These are phyloP conservation scores for Tonatia bakeri DNA, from an alignment of 2,113 vertebrate species.

Conservation along the genomic window DNA sequence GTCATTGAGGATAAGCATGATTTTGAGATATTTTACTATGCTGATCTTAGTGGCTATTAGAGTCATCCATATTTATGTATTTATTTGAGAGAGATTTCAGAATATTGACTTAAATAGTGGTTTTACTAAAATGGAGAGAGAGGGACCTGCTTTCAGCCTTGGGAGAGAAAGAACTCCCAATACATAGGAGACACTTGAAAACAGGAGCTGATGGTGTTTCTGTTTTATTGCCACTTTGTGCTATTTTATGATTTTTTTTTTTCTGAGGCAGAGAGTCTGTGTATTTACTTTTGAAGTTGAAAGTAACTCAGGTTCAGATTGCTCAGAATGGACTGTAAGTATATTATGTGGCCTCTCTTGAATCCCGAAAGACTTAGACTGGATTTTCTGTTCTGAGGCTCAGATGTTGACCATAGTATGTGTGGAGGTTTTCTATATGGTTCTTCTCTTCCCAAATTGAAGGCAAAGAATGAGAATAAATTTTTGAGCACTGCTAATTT, in stretches of 20 bases:
- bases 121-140: not conserved
- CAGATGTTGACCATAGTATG: not conserved
- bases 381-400: not conserved
- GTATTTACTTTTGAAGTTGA: constrained; percentile 63
- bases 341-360: constrained; percentile 25
- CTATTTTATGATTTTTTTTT: constrained; percentile 11
- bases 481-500: constrained; percentile 56
- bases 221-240: not conserved
- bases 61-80: constrained; percentile 8
- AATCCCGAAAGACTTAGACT: constrained; percentile 60
- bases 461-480: constrained; percentile 58
- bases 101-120: constrained; percentile 6
- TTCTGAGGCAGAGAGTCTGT: not conserved
- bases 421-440: constrained; percentile 7
- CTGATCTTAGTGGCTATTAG: constrained; percentile 2
- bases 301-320: constrained; percentile 66
- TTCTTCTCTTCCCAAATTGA: constrained; percentile 44
- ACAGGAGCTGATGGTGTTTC: not conserved
- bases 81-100: constrained; percentile 32
- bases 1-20: constrained; percentile 42
- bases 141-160: not conserved
- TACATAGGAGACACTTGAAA: not conserved
- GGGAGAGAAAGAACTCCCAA: not conserved
- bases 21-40: constrained; percentile 7
- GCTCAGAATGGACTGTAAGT: constrained; percentile 56